A percentile compares a stretch with the other conserved stretches of the same genome.
These are phyloP conservation scores for Anoplopoma fimbria DNA, from an alignment of 2,113 vertebrate species.

Conservation along the genomic window DNA sequence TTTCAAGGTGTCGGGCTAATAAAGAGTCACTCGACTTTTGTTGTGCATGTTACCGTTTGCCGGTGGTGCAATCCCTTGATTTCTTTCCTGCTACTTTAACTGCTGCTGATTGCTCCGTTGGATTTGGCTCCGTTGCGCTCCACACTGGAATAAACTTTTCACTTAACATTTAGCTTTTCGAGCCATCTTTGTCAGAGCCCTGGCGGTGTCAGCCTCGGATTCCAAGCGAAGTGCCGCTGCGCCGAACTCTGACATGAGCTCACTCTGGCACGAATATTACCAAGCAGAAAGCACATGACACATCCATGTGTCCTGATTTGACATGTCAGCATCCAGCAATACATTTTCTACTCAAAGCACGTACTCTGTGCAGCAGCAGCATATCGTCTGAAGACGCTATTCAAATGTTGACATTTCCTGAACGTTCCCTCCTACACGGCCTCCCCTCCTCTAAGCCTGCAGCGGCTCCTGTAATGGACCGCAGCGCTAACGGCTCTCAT, in stretches of 20 bases:
- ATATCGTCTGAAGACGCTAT: conserved; percentile 24
- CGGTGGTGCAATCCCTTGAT: no score
- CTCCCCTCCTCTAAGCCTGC: conserved; percentile 2
- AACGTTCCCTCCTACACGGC: background rate
- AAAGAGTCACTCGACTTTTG: background rate
- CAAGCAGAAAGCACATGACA: background rate
- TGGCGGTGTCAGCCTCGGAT: background rate
- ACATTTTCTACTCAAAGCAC: conserved; percentile 7
- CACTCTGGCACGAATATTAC: background rate
- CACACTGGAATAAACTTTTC: conserved; percentile 32
- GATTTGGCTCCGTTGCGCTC: conserved; percentile 33
- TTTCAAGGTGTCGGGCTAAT: conserved; percentile 4
- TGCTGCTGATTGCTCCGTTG: conserved; percentile 12
- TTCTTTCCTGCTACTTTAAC: conserved; percentile 22
- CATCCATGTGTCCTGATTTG: conserved; percentile 6
- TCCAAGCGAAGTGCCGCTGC: conserved; percentile 26
- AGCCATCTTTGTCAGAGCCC: conserved; percentile 12
- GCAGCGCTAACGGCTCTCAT: conserved; percentile 20
- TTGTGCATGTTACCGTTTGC: conserved; percentile 22
- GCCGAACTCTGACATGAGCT: conserved; percentile 13
- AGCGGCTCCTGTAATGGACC: conserved; percentile 40
- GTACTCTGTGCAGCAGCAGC: background rate
- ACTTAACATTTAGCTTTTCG: conserved; percentile 48
- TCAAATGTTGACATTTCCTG: conserved; percentile 34
- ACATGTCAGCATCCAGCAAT: conserved; percentile 18